A percentile compares a stretch with the other conserved stretches of the same genome.
phyloP scores from a whole-genome alignment of 1,140 invertebrate genomes.

The Triops longicaudatus region DNA sequence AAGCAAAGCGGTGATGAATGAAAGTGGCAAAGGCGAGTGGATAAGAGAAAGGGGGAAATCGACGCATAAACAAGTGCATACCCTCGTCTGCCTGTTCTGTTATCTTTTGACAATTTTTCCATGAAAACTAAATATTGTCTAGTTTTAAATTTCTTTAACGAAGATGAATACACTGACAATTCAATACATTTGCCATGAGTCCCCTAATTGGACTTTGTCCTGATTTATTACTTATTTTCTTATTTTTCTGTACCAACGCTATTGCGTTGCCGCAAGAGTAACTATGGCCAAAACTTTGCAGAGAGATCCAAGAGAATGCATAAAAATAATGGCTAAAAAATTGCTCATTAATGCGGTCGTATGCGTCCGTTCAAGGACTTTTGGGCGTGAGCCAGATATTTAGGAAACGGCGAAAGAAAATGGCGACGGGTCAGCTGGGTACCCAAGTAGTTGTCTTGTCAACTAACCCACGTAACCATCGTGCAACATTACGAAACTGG shows the following conservation, averaged over 20 bases:
- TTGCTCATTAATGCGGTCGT: neutral
- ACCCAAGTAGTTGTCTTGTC: neutral
- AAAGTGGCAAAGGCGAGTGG: neutral
- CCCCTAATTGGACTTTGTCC: no score
- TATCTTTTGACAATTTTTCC: neutral
- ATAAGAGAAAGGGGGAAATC: constrained; percentile 4
- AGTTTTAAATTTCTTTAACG: no score
- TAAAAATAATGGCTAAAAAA: neutral
- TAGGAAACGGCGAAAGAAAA: neutral
- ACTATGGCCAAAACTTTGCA: neutral
- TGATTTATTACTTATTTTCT: neutral
- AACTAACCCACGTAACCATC: neutral
- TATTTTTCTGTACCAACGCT: neutral
- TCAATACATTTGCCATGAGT: no score
- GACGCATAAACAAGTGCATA: neutral
- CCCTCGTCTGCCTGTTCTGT: neutral
- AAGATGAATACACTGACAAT: no score
- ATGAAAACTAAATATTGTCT: neutral
- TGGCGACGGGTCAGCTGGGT: neutral
- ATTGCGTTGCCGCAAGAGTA: neutral
- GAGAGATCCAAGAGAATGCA: neutral
- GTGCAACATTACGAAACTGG: neutral
- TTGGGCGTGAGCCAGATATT: constrained; percentile 9
- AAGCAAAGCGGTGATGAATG: neutral
- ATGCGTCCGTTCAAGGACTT: neutral